phyloP scores from a whole-genome alignment of 2,888 invertebrate species.

The Coecobrya sp. region DNA sequence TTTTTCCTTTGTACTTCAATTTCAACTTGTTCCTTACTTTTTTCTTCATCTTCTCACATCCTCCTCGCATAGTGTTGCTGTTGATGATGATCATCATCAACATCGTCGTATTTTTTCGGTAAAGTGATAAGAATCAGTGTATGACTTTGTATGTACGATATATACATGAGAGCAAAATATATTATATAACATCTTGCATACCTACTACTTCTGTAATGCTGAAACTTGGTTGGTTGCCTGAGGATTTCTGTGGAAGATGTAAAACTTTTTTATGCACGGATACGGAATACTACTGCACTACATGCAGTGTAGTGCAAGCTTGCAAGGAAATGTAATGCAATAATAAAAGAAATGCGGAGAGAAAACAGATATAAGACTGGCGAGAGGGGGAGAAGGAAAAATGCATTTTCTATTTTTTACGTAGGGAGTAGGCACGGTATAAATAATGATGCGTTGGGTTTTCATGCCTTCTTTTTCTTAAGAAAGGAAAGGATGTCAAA shows the following conservation, averaged over 20 bases:
- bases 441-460: not conserved
- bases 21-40: conserved; percentile 45
- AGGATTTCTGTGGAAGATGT: conserved; percentile 18
- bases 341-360: not conserved
- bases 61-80: not conserved
- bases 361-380: not conserved
- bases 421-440: not conserved
- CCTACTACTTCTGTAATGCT: not conserved
- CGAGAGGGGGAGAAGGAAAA: not conserved
- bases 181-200: not conserved
- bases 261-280: not conserved
- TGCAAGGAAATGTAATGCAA: not conserved
- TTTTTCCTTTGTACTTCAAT: conserved; percentile 1
- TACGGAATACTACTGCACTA: not conserved
- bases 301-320: not conserved
- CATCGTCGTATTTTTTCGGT: not conserved
- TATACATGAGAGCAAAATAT: not conserved
- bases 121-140: not conserved
- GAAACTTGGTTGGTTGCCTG: conserved; percentile 22
- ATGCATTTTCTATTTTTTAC: not conserved
- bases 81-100: not conserved
- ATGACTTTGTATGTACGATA: not conserved
- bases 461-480: conserved; percentile 1
- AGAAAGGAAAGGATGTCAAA: conserved; percentile 33
- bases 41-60: conserved; percentile 23